Evolutionary conservation across 2,797 vertebrate genomes (phyloP).

Genomic region (Aldrovandia affinis): DNA sequence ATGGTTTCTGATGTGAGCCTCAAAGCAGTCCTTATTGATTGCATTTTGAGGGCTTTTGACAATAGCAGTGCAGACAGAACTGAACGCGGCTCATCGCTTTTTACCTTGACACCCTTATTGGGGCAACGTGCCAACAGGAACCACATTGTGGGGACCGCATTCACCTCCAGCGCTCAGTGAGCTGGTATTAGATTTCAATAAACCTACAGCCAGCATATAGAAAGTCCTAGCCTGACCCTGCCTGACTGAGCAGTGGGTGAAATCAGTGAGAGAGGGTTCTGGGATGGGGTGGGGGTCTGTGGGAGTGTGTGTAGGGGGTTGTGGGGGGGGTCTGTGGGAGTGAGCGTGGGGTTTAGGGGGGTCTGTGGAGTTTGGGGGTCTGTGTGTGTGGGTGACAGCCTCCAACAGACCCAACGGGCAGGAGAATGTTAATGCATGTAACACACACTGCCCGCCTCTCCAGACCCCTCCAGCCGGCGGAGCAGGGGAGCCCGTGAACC

Average conservation of each 20-base stretch:
- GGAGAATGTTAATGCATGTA: slow-evolving; percentile 52
- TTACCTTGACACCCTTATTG: slow-evolving; percentile 48
- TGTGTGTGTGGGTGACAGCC: background rate
- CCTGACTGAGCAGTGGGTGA: background rate
- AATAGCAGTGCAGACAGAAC: slow-evolving; percentile 19
- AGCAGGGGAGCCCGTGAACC: slow-evolving; percentile 36
- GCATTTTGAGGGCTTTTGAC: slow-evolving; percentile 35
- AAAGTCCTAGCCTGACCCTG: slow-evolving; percentile 50
- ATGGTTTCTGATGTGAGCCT: slow-evolving; percentile 38
- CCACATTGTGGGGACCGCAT: slow-evolving; percentile 49
- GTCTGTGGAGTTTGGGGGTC: background rate
- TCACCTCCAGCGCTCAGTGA: slow-evolving; percentile 39
- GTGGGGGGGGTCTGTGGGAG: background rate
- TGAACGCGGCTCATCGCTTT: slow-evolving; percentile 24
- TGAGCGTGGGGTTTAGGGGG: background rate
- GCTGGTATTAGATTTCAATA: slow-evolving; percentile 67
- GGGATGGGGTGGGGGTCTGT: background rate
- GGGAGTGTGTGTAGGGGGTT: background rate
- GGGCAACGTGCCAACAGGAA: slow-evolving; percentile 41
- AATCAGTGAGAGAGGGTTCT: background rate
- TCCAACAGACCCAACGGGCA: background rate
- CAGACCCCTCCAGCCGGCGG: slow-evolving; percentile 31
- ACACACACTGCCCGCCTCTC: slow-evolving; percentile 35
- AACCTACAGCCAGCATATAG: slow-evolving; percentile 55
- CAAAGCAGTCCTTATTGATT: slow-evolving; percentile 32